phyloP scores from a whole-genome alignment of 2,888 invertebrate genomes.

The Coelogynopora nodosa region DNA sequence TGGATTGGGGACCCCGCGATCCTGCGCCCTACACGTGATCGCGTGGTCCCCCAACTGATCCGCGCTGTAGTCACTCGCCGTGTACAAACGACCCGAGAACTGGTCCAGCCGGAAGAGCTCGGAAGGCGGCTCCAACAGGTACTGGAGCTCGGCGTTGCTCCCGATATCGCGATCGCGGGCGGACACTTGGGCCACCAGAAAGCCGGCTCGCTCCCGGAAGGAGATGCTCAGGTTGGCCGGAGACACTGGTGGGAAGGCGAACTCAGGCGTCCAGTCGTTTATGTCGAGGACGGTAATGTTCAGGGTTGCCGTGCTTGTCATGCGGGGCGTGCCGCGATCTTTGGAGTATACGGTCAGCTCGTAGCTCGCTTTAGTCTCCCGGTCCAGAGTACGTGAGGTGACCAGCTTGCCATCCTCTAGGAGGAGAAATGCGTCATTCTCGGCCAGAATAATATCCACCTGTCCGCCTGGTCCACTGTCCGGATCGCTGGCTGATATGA shows the following conservation, averaged over 20 bases:
- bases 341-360: not conserved
- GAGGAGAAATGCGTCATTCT: not conserved
- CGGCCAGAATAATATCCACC: not conserved
- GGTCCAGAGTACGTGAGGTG: not conserved
- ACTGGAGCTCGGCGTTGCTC: not conserved
- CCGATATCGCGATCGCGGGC: not conserved
- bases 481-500: not conserved
- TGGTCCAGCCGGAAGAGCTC: not conserved
- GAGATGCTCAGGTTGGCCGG: conserved; percentile 19
- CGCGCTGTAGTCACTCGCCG: not conserved
- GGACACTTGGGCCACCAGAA: conserved; percentile 1
- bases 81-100: not conserved
- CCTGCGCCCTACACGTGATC: not conserved
- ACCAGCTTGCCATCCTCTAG: not conserved
- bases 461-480: conserved; percentile 12
- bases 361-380: not conserved
- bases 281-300: not conserved
- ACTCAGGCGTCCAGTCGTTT: conserved; percentile 32
- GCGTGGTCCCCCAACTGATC: not conserved
- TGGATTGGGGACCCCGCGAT: not conserved
- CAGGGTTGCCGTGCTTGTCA: not conserved
- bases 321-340: not conserved
- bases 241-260: conserved; percentile 11
- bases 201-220: not conserved
- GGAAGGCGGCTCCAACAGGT: not conserved